A percentile compares a stretch with the other conserved stretches of the same genome.
These are phyloP conservation scores for Scolanthus callimorphus DNA, from an alignment of 92 coral and sea anemone genomes.

Conservation along the genomic window DNA sequence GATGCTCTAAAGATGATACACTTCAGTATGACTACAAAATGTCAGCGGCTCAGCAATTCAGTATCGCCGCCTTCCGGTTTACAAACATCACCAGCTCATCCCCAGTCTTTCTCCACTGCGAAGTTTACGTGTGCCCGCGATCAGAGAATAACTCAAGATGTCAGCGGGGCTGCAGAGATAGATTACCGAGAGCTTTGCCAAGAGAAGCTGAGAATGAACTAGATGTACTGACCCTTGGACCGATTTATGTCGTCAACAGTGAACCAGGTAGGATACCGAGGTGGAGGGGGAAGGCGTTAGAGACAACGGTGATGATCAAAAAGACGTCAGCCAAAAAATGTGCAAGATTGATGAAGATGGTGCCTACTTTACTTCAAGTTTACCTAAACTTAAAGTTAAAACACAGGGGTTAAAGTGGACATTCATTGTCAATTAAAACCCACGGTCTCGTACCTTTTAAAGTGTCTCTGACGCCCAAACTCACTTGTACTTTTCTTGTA, in stretches of 20 bases:
- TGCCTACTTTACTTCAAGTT: too few species aligned
- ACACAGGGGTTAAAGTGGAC: too few species aligned
- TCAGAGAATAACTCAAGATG: slow-evolving; percentile 54
- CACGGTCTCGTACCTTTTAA: too few species aligned
- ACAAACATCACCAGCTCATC: slow-evolving; percentile 8
- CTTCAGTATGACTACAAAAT: slow-evolving; percentile 45
- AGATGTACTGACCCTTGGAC: slow-evolving; percentile 40
- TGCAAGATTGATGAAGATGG: too few species aligned
- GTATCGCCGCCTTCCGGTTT: slow-evolving; percentile 64
- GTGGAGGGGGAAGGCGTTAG: background rate
- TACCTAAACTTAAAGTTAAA: background rate
- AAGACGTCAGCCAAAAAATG: too few species aligned
- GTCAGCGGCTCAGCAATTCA: slow-evolving; percentile 58
- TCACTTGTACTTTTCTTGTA: background rate
- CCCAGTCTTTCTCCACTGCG: slow-evolving; percentile 54
- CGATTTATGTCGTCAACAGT: slow-evolving; percentile 7
- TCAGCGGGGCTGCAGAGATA: slow-evolving; percentile 44
- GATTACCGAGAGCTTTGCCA: slow-evolving; percentile 16
- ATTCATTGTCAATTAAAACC: too few species aligned
- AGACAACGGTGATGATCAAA: too few species aligned
- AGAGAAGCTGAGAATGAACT: slow-evolving; percentile 19
- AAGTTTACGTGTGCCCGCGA: slow-evolving; percentile 49
- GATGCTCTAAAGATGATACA: slow-evolving; percentile 63
- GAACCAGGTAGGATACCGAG: background rate
- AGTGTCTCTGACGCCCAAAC: too few species aligned